A percentile compares a stretch with the other conserved stretches of the same genome.
Evolutionary conservation across 2,797 vertebrate species (phyloP).

Genomic region (Lacerta bilineata): DNA sequence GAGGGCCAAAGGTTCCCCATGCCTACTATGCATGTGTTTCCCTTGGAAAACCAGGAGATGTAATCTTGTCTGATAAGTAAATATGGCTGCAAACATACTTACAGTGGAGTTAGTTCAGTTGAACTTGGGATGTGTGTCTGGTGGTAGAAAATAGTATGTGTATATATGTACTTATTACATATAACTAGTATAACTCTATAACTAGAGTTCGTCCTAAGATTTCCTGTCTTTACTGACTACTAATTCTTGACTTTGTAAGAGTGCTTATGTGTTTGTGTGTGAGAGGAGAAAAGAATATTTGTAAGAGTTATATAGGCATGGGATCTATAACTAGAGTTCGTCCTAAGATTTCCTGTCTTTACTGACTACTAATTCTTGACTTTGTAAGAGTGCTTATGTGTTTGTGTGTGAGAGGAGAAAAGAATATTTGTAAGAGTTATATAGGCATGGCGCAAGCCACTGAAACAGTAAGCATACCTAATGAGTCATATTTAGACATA

Average conservation of each 20-base stretch:
- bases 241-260: background rate
- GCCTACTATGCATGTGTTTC: too few relatives aligned
- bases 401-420: background rate
- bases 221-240: background rate
- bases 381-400: too few relatives aligned
- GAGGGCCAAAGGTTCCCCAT: too few relatives aligned
- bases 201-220: background rate
- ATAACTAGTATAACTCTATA: background rate
- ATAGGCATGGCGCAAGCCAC: background rate
- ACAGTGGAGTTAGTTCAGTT: background rate
- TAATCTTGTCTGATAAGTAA: background rate
- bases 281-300: conserved; percentile 7
- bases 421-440: accelerated
- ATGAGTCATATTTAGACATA: conserved; percentile 5
- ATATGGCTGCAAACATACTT: background rate
- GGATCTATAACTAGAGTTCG: background rate
- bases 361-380: background rate
- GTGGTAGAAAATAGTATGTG: background rate
- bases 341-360: background rate
- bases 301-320: accelerated
- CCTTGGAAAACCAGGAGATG: background rate
- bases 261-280: background rate
- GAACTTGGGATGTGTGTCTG: background rate
- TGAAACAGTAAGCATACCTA: conserved; percentile 21
- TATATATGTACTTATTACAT: background rate